A percentile compares a stretch with the other conserved stretches of the same genome.
Evolutionary conservation across 2,888 invertebrate genomes (phyloP).

Genomic region (Pyrrhosoma nymphula): DNA sequence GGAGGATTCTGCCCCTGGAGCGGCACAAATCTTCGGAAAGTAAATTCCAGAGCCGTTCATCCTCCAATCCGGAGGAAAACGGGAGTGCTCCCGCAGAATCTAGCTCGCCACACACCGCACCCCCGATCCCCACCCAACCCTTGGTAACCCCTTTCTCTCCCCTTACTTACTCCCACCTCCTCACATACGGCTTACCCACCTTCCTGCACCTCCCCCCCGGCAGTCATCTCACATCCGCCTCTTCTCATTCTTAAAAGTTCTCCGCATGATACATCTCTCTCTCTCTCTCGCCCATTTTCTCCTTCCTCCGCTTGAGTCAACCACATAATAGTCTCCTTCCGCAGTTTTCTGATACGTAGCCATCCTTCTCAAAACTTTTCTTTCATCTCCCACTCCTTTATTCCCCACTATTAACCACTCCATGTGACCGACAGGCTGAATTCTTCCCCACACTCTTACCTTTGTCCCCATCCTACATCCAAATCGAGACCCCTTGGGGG

Average conservation of each 20-base stretch:
- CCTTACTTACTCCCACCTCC: neutral
- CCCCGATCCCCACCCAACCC: neutral
- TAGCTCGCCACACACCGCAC: neutral
- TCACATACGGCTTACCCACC: neutral
- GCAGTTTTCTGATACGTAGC: constrained; percentile 48
- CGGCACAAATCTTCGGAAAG: neutral
- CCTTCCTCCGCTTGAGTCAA: constrained; percentile 62
- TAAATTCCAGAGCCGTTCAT: neutral
- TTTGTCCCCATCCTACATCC: neutral
- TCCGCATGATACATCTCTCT: neutral
- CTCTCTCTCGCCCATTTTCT: constrained; percentile 32
- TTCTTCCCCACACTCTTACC: neutral
- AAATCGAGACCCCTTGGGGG: neutral
- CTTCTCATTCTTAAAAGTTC: constrained; percentile 19
- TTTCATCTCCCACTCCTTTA: neutral
- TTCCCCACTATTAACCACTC: neutral
- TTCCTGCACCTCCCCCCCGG: neutral
- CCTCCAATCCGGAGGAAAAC: neutral
- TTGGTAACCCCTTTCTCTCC: neutral
- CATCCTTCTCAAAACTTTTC: neutral
- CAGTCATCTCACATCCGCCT: constrained; percentile 19
- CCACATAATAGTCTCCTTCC: constrained; percentile 64
- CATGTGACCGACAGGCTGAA: neutral
- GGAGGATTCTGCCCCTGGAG: neutral
- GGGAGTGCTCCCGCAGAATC: constrained; percentile 2